Percentiles rank a stretch among this genome's conserved stretches.
Conservation (phyloP, 2,888 invertebrate genomes). For the Orthosia cruda region DNA sequence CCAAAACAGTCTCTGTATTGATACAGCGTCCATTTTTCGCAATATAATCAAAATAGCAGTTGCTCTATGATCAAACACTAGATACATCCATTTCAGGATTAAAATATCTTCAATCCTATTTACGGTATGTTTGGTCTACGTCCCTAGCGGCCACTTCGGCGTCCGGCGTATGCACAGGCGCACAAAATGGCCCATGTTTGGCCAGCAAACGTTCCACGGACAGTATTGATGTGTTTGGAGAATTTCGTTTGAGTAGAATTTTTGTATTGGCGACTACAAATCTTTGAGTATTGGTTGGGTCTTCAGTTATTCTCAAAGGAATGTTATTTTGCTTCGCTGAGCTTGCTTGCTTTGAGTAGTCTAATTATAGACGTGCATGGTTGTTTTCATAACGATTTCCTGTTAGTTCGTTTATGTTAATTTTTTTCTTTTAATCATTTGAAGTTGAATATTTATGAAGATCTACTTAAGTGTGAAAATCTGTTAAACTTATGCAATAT, state of each 20-base stretch:
- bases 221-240: conserved; percentile 38
- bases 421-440: no score
- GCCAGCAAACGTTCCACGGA: conserved; percentile 34
- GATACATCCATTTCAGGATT: conserved; percentile 30
- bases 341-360: neutral
- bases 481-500: no score
- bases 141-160: conserved; percentile 43
- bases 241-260: conserved; percentile 32
- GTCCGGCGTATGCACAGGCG: conserved; percentile 25
- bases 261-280: conserved; percentile 27
- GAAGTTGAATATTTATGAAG: no score
- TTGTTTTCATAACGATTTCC: neutral
- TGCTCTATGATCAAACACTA: conserved; percentile 28
- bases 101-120: conserved; percentile 45
- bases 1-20: neutral
- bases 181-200: conserved; percentile 46
- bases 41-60: conserved; percentile 17
- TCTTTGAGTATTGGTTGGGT: conserved; percentile 20
- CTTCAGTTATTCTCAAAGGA: conserved; percentile 29
- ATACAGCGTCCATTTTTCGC: neutral
- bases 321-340: neutral
- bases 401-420: no score
- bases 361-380: neutral
- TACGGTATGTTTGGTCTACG: conserved; percentile 33
- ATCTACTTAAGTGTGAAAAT: no score